Evolutionary conservation across 2,113 vertebrate genomes (phyloP), one percentile per base, ranked within the genome.

Genomic region (Edolisoma coerulescens): DNA sequence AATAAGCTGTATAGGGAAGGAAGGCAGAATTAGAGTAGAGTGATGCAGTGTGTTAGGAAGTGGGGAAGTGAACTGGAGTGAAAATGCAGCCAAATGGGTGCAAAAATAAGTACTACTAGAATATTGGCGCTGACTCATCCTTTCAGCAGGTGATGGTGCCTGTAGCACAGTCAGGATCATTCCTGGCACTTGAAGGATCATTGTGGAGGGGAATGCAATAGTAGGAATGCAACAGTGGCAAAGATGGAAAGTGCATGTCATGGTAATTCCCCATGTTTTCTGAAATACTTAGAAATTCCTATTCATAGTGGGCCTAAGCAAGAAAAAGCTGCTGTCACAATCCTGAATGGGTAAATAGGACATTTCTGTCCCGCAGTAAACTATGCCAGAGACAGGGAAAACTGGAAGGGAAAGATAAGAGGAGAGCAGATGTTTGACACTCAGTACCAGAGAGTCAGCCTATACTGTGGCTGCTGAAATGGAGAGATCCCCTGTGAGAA

Each of bases 401-500:
- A 96, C 78, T 95, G 83, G 63, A 90, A 92, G 10, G 35, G 54
- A 88, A 88, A 94, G 85, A 96, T 88, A 94, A 91, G 75, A 93
- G 68, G 75, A 75, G 76, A 96, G 68, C 95, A 97, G 92, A 94
- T 96, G 93, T 90, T 80, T 93, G 94, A 92, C 24, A 56, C 68
- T 86, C 11, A 3, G 76, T 84, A 93, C 60, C 65, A 81, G 79
- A 80, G 59, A 94, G 92, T 64, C 94, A 96, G 71, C 60, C 60
- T 88, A 81, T 74, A 84, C 70, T 47, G 35, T 56, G 35, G 71
- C 52, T 95, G 92, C 68, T 86, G 95, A 92, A 97, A 94, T 86
- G 30, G 82, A 96, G 88, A 90, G 79, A 92, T 94, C 75, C 90
- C 96, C 95, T 90, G 92, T 86, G 95, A 96, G 85, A 96, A 81